phyloP scores from a whole-genome alignment of 2,797 vertebrate genomes.

The Craterocephalus amniculus region DNA sequence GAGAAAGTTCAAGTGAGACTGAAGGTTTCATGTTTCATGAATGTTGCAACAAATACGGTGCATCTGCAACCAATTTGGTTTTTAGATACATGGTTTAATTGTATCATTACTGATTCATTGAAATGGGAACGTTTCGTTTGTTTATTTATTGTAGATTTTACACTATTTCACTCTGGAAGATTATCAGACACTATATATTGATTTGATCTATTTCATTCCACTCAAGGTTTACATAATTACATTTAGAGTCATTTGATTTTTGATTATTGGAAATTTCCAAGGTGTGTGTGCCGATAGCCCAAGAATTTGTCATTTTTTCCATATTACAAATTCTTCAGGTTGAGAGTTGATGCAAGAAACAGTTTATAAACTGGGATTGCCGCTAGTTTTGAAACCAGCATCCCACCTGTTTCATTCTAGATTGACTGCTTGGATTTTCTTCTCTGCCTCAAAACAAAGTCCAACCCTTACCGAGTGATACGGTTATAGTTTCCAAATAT shows the following conservation, averaged over 20 bases:
- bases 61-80: background rate
- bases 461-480: conserved; percentile 43
- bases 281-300: no score
- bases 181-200: no score
- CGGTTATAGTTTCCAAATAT: conserved; percentile 53
- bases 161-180: no score
- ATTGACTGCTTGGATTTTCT: conserved; percentile 17
- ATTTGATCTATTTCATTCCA: background rate
- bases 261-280: no score
- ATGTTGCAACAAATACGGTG: no score
- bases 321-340: background rate
- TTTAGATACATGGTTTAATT: background rate
- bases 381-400: conserved; percentile 28
- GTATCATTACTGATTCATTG: no score
- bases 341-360: conserved; percentile 2
- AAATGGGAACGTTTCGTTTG: no score
- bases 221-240: no score
- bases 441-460: conserved; percentile 15
- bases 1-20: background rate
- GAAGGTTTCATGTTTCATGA: background rate
- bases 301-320: background rate
- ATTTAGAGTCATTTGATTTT: no score
- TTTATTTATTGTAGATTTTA: no score
- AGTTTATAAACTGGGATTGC: conserved; percentile 21
- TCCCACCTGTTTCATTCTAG: conserved; percentile 27